phyloP scores from a whole-genome alignment of 2,113 vertebrate species.

The Alethe diademata region DNA sequence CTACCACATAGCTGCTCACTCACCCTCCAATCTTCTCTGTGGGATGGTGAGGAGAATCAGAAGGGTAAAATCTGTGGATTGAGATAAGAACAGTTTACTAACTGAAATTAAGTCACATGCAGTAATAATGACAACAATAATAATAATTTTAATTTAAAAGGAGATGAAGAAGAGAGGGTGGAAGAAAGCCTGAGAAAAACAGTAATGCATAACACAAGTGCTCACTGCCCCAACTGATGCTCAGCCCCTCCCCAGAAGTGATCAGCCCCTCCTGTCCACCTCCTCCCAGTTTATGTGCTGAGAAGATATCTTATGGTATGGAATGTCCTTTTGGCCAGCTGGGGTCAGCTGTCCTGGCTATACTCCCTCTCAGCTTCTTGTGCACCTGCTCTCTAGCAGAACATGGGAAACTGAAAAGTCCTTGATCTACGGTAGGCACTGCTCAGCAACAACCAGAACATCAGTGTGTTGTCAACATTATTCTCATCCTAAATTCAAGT shows the following conservation, averaged over 20 bases:
- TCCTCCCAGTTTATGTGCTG: neutral
- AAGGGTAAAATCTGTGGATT: neutral
- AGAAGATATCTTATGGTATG: neutral
- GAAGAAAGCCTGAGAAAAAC: neutral
- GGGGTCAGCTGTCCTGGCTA: neutral
- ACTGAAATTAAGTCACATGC: neutral
- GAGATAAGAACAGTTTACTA: neutral
- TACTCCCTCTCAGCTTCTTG: neutral
- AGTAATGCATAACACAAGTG: neutral
- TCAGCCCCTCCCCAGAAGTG: too few species aligned
- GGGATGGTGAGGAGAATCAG: neutral
- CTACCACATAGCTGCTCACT: neutral
- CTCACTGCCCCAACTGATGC: rapidly evolving
- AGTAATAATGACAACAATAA: neutral
- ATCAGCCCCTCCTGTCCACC: neutral
- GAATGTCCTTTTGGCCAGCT: neutral
- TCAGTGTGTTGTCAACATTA: neutral
- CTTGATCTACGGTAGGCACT: neutral
- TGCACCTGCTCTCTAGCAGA: neutral
- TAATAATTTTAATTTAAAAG: neutral
- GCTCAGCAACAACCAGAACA: neutral
- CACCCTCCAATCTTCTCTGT: neutral
- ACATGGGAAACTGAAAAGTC: neutral
- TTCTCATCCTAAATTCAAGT: neutral
- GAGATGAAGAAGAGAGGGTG: neutral